Conservation (phyloP, 2,113 vertebrate genomes). For the Potamarius usumacintae region DNA sequence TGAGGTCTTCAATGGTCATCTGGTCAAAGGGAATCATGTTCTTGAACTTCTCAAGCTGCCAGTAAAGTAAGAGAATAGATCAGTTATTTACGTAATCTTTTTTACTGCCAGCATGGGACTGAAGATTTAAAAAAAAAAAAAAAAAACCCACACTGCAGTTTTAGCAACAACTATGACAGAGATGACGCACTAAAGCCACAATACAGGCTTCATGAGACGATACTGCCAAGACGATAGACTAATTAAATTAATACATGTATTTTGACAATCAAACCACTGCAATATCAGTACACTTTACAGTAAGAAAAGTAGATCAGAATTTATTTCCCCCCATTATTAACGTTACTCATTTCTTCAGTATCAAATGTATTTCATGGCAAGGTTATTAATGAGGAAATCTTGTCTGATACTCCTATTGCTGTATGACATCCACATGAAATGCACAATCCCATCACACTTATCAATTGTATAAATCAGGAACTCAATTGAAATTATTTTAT, state of each 20-base stretch:
- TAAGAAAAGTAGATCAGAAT: neutral
- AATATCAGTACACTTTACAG: neutral
- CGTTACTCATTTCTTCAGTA: neutral
- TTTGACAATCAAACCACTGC: neutral
- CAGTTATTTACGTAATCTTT: neutral
- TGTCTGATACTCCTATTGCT: neutral
- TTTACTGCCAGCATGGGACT: neutral
- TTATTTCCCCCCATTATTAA: neutral
- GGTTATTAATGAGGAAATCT: neutral
- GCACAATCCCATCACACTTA: neutral
- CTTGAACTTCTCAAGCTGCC: conserved; percentile 81
- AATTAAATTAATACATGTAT: neutral
- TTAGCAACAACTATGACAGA: neutral
- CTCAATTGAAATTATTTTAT: neutral
- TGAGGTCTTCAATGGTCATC: conserved; percentile 88
- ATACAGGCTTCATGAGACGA: neutral
- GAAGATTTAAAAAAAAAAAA: too few relatives aligned
- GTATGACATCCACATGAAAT: neutral
- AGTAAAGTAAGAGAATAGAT: conserved; percentile 10
- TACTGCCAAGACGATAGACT: neutral
- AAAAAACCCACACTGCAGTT: too few relatives aligned
- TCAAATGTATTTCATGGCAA: neutral
- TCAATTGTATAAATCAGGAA: neutral
- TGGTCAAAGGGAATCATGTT: conserved; percentile 94
- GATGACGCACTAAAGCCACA: neutral